A percentile compares a stretch with the other conserved stretches of the same genome.
phyloP scores from a whole-genome alignment of 2,113 vertebrate species.

The Eretmochelys imbricata region DNA sequence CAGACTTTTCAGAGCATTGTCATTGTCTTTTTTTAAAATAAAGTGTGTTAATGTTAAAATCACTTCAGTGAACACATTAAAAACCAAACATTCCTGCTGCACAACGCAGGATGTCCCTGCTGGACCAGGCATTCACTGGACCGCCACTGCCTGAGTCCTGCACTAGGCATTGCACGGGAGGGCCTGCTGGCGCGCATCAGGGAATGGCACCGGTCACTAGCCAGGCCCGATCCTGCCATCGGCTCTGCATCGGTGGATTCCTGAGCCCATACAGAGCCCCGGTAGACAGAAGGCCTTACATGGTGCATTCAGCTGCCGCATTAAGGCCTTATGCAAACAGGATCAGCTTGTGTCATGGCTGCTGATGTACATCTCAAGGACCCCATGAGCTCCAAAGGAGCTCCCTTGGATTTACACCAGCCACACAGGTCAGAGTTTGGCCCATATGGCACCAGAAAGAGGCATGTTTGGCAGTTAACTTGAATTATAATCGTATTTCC shows the following conservation, averaged over 20 bases:
- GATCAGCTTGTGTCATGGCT: not conserved
- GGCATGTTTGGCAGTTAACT: not conserved
- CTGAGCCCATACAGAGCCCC: not conserved
- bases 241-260: not conserved
- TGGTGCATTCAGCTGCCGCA: not conserved
- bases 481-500: not conserved
- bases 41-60: not conserved
- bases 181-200: not conserved
- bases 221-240: not conserved
- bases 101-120: accelerated
- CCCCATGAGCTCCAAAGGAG: not conserved
- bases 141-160: not conserved
- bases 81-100: not conserved
- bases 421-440: not conserved
- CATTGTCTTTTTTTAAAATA: not conserved
- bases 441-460: not conserved
- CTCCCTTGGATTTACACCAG: not conserved
- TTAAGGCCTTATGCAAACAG: not conserved
- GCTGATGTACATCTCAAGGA: not conserved
- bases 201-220: not conserved
- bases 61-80: accelerated
- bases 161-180: accelerated
- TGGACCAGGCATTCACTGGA: not conserved
- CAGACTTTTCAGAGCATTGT: not conserved
- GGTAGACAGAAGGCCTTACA: not conserved